Evolutionary conservation across 2,113 vertebrate species (phyloP).

Genomic region (Aplodontia rufa): DNA sequence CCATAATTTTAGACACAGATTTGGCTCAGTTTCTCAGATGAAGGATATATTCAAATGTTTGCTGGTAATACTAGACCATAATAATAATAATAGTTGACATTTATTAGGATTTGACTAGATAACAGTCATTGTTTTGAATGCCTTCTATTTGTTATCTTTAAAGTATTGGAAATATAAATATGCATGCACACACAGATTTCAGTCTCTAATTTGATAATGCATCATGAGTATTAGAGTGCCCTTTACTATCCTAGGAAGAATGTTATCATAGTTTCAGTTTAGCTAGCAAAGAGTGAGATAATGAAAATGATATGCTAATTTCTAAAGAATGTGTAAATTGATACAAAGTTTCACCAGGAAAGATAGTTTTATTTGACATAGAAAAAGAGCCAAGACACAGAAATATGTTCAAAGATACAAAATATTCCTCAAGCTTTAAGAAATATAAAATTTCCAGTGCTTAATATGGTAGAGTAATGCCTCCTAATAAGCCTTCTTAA

Average conservation of each 20-base stretch:
- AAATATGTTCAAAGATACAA: neutral
- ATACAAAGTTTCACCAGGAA: neutral
- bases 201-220: neutral
- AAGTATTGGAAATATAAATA: neutral
- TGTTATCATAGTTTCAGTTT: neutral
- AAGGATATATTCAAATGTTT: neutral
- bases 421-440: neutral
- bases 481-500: neutral
- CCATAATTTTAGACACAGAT: neutral
- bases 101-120: neutral
- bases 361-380: neutral
- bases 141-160: neutral
- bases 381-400: neutral
- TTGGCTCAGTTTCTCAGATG: constrained; percentile 12
- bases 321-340: constrained; percentile 27
- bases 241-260: neutral
- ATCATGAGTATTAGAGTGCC: neutral
- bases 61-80: neutral
- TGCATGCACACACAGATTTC: neutral
- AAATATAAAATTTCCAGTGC: neutral
- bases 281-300: neutral
- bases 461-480: neutral
- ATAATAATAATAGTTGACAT: neutral
- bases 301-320: neutral
- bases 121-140: neutral